These are phyloP conservation scores for Cranoglanis bouderius DNA, from an alignment of 2,113 vertebrate species.

Conservation along the genomic window DNA sequence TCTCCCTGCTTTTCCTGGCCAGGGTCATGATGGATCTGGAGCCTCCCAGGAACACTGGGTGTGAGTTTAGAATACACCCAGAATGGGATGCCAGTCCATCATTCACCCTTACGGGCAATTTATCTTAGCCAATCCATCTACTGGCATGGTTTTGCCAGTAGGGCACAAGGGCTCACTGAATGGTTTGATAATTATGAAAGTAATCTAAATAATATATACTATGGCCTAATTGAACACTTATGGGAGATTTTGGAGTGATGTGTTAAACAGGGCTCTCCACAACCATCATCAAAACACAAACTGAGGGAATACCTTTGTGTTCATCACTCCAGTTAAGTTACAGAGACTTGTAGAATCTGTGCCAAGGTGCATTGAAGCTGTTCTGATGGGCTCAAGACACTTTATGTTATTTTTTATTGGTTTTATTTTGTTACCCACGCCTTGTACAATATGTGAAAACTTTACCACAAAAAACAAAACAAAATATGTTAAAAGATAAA, in stretches of 20 bases:
- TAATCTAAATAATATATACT: neutral
- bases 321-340: neutral
- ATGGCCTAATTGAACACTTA: neutral
- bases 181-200: neutral
- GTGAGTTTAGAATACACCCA: too few species aligned
- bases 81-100: too few species aligned
- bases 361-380: neutral
- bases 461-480: neutral
- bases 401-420: neutral
- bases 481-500: neutral
- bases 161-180: neutral
- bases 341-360: neutral
- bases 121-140: neutral
- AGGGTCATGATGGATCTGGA: neutral
- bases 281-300: neutral
- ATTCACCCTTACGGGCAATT: too few species aligned
- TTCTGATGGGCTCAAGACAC: neutral
- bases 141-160: neutral
- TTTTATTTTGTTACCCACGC: neutral
- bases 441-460: neutral
- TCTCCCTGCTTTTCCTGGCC: neutral
- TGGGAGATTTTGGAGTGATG: neutral
- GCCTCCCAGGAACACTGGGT: too few species aligned
- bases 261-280: neutral
- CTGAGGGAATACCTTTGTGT: neutral